Percentiles rank a stretch among this genome's conserved stretches.
Conservation (phyloP, 2,888 invertebrate genomes). For the Anarsia innoxiella region DNA sequence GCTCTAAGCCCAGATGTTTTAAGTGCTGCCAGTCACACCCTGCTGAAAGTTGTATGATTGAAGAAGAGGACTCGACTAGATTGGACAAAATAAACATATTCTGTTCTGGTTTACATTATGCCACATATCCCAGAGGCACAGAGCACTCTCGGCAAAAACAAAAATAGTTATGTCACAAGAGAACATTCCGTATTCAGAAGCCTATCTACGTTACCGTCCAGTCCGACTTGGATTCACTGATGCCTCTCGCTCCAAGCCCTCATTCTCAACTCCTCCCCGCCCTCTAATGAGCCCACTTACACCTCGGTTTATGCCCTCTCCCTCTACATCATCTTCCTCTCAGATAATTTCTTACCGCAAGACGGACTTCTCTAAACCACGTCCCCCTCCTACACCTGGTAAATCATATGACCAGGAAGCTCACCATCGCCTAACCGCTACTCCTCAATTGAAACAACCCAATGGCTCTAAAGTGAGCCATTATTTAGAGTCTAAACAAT, state of each 20-base stretch:
- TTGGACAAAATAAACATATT: no score
- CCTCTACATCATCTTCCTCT: not conserved
- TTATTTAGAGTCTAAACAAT: not conserved
- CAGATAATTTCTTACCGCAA: not conserved
- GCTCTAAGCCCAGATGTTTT: conserved; percentile 21
- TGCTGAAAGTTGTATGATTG: conserved; percentile 13
- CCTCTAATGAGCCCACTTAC: not conserved
- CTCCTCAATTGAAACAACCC: not conserved
- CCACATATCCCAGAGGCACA: conserved; percentile 7
- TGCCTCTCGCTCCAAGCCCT: not conserved
- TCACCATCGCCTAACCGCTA: not conserved
- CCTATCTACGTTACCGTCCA: not conserved
- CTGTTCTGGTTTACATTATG: conserved; percentile 18
- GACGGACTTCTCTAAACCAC: not conserved
- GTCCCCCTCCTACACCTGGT: not conserved
- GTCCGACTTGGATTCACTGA: not conserved
- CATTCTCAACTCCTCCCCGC: not conserved
- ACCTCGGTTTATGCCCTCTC: not conserved
- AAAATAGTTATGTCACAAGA: conserved; percentile 19
- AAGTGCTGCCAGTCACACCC: conserved; percentile 16
- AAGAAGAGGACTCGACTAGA: conserved; percentile 10
- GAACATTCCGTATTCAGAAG: conserved; percentile 18
- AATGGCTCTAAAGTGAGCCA: no score
- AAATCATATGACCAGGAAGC: not conserved
- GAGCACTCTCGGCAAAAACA: conserved; percentile 17